Base-by-base conservation (phyloP, 1,140 invertebrate species). In the Euborellia annulipes region DNA sequence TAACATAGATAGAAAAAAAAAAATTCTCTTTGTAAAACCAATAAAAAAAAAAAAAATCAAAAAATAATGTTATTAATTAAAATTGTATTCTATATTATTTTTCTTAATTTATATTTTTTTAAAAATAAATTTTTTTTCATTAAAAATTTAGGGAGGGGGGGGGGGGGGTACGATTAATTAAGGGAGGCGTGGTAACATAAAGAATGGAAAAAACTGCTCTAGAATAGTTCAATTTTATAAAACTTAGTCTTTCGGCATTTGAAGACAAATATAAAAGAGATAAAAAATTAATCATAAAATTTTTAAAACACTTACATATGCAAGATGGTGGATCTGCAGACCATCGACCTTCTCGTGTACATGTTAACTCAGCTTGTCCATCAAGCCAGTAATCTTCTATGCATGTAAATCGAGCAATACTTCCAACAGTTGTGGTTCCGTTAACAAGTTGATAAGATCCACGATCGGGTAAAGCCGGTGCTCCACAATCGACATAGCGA, bases 401-500 rank as follows among this genome's bases (percentile, higher is more conserved):
- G 57, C 91, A 96, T 27, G 68, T 70, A 60, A 91, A 94, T 45
- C 74, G 70, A 0, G 79, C 76, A 8, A 80, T 58, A 36, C 81
- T 82, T 6, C 75, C 76, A 22, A 83, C 80, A 0, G 80, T 87
- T 0, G 86, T 90, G 1, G 82, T 85, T 16, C 72, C 76, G 54
- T 86, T 88, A 0, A 82, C 57, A 0, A 90, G 62, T 13, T 70
- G 64, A 46, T 80, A 77, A 11, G 69, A 66, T 2, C 87, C 87
- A 50, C 85, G 78, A 56, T 81, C 72, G 2, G 88, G 74, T 41
- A 79, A 70, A 0, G 78, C 75, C 0, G 88, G 86, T 11, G 77
- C 72, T 0, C 86, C 85, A 60, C 91, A 95, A 57, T 93, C 86
- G 0, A 93, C 75, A 59, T 85, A 92, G 58, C 77, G 76, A 58